Evolutionary conservation across 2,888 invertebrate species (phyloP).

Genomic region (Ophion ventricosus): DNA sequence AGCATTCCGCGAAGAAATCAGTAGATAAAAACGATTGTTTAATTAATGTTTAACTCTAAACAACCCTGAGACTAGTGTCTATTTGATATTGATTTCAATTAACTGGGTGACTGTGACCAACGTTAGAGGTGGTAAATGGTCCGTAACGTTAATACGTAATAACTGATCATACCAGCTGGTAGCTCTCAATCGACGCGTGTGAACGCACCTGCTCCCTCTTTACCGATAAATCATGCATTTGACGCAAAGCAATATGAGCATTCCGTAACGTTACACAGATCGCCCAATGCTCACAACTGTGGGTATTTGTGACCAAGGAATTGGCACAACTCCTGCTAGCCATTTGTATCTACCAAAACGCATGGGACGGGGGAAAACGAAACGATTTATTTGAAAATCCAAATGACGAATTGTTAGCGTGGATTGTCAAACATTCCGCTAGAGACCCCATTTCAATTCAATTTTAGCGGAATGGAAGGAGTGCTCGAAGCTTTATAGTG

Average conservation of each 20-base stretch:
- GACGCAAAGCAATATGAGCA: neutral
- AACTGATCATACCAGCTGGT: neutral
- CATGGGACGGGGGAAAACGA: neutral
- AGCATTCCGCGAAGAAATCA: neutral
- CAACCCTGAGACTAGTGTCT: neutral
- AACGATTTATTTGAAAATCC: conserved; percentile 13
- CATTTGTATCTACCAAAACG: neutral
- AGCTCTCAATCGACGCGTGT: neutral
- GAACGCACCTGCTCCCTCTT: neutral
- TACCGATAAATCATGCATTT: neutral
- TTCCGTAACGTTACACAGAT: neutral
- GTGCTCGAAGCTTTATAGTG: conserved; percentile 33
- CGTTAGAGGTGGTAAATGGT: neutral
- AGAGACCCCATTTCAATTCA: conserved; percentile 28
- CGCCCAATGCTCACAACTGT: neutral
- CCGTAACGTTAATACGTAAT: neutral
- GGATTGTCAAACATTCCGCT: neutral
- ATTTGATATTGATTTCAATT: neutral
- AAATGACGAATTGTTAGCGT: conserved; percentile 19
- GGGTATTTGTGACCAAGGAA: neutral
- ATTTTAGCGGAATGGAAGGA: conserved; percentile 22
- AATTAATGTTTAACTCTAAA: conserved; percentile 19
- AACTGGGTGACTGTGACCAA: neutral
- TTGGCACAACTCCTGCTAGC: neutral
- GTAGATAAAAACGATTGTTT: conserved; percentile 18